Conservation (phyloP, 2,888 invertebrate genomes). For the Zygaena filipendulae region DNA sequence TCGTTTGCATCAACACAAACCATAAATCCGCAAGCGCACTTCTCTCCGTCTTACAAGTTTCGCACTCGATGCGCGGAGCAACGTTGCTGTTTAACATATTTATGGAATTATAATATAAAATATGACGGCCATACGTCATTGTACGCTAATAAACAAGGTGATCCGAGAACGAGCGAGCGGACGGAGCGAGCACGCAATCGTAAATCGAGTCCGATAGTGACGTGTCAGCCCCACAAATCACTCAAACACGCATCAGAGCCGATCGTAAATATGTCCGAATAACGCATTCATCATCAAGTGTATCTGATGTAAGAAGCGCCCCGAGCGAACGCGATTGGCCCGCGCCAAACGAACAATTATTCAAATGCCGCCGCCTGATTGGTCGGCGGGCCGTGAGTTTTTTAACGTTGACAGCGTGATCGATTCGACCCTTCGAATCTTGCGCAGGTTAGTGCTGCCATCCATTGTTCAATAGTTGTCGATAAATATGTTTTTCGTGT, state of each 20-base stretch:
- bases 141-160: constrained; percentile 29
- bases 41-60: too few relatives aligned
- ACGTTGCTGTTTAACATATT: constrained; percentile 30
- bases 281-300: constrained; percentile 56
- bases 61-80: too few relatives aligned
- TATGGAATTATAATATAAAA: constrained; percentile 36
- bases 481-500: constrained; percentile 22
- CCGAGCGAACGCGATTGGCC: constrained; percentile 51
- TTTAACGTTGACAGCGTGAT: constrained; percentile 59
- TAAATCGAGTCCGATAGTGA: constrained; percentile 47
- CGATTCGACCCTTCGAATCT: constrained; percentile 59
- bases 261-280: constrained; percentile 51
- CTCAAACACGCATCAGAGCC: constrained; percentile 45
- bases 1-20: too few relatives aligned
- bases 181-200: constrained; percentile 48
- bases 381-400: constrained; percentile 38
- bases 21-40: too few relatives aligned
- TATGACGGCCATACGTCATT: constrained; percentile 38
- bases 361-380: constrained; percentile 53
- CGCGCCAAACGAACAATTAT: constrained; percentile 58
- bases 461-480: constrained; percentile 29
- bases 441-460: constrained; percentile 33
- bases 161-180: not conserved
- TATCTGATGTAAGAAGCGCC: constrained; percentile 49
- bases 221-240: constrained; percentile 52